Evolutionary conservation across 2,888 invertebrate species (phyloP).

Genomic region (Mythimna albipuncta): DNA sequence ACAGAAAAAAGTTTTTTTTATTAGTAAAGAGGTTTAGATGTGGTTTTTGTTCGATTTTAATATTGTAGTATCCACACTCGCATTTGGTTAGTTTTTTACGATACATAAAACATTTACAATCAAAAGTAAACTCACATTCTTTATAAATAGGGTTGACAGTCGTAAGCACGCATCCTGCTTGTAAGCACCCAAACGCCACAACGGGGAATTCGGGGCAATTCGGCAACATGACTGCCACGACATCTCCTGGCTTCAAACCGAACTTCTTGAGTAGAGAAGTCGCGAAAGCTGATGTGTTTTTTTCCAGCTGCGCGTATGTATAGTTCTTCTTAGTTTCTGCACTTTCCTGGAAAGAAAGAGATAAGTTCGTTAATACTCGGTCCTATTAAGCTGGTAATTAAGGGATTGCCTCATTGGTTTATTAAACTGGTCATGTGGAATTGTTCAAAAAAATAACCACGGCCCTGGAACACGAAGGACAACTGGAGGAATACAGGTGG

Average conservation of each 20-base stretch:
- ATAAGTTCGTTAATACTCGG: background rate
- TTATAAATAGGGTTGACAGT: constrained; percentile 95
- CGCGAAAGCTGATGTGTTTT: constrained; percentile 91
- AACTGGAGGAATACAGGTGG: too few species aligned
- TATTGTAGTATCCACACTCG: too few species aligned
- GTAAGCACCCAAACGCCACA: constrained; percentile 92
- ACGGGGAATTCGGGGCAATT: constrained; percentile 94
- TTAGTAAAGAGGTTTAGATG: too few species aligned
- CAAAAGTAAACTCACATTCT: constrained; percentile 82
- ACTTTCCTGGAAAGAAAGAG: constrained; percentile 80
- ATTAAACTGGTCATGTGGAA: too few species aligned
- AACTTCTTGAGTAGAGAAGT: constrained; percentile 92
- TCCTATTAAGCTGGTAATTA: too few species aligned
- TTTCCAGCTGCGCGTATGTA: constrained; percentile 88
- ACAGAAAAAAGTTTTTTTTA: too few species aligned
- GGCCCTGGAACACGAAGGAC: too few species aligned
- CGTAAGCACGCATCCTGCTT: constrained; percentile 93
- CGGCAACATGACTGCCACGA: constrained; percentile 93
- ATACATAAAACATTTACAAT: background rate
- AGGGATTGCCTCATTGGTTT: too few species aligned
- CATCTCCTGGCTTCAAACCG: constrained; percentile 92
- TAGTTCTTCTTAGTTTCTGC: constrained; percentile 84
- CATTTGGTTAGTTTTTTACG: too few species aligned
- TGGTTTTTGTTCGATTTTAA: too few species aligned
- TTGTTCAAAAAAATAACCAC: too few species aligned